Base-by-base conservation (phyloP, 2,113 vertebrate species). In the Chaenocephalus aceratus region DNA sequence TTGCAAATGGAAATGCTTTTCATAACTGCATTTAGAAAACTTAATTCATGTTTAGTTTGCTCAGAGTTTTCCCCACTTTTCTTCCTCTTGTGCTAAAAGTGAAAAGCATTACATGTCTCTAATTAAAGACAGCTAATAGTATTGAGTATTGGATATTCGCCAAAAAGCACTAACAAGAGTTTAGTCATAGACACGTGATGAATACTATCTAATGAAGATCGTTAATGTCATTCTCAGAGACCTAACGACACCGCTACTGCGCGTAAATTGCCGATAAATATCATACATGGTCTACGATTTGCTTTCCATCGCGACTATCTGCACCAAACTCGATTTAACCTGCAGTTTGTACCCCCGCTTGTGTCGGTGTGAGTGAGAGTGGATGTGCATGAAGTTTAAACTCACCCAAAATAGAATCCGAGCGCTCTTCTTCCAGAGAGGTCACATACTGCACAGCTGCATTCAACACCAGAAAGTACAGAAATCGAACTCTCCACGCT, bases 331-430 rank as follows among this genome's bases (percentile, higher is more conserved):
- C 2, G 8, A 1, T 18, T 18, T 46, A 15, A 53, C 18, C 9
- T 45, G 5, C 36, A 12, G 12, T 48, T 5, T 4, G 5, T n/a
- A 15, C 13, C 54, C n/a, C 51, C 6, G 9, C 21, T 2, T 10
- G 13, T 9, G 34, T 0, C 1, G 6, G 14, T 46, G 57, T 16
- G 53, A 4, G 53, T 6, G 4, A 13, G 16, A 49, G 14, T 2
- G 0, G 64, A 73, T 18, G 44, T 44, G 36, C 3, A 75, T 8
- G 8, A 79, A 53, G 23, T 26, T 26, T 14, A 1, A 73, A 90
- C 94, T 94, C 86, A 95, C 95, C 94, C 68, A 93, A 89, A 45
- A 87, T 59, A 88, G 90, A 91, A 75, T 81, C 85, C 2, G 84
- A 2, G 57, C 86, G 84, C 68, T 91, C 89, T 79, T 92, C 91